Base-by-base conservation (phyloP, 2,888 invertebrate species). In the Dolichopus griseipennis region DNA sequence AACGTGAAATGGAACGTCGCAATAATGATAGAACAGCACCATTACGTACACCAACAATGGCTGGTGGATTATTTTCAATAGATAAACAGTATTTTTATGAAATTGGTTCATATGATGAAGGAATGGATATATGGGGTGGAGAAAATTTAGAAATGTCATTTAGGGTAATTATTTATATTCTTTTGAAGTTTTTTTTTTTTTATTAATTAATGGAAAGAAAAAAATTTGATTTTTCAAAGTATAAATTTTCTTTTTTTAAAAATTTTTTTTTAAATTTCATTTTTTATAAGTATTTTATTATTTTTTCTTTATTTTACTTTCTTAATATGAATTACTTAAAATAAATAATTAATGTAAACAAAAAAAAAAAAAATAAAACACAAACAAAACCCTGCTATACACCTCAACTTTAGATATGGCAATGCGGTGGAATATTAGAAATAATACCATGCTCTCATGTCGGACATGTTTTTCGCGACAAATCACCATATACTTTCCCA, bases 71-170 rank as follows among this genome's bases (percentile, higher is more conserved):
- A 61, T 93, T 93, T 80, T 92, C 97, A 66, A 97, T 98, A 71
- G 95, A 97, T 80, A 89, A 90, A 78, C 93, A 96, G 33, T 99
- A 96, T 83, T 99, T 99, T 85, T 95, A 97, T 83, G 93, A 97
- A 83, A 86, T 99, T 71, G 99, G 99, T 67, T 91, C 97, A 68
- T 99, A 99, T 81, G 99, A 99, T 81, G 91, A 96, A 83, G 98
- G 98, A 75, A 98, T 99, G 98, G 96, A 98, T 82, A 97, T 99
- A 76, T 99, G 98, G 98, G 99, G 98, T 66, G 82, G 83, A 70
- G 83, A 83, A 75, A 83, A 83, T 77, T 78, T 83, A 69, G 83
- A 83, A 76, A 83, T 83, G 83, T 83, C 83, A 66, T 83, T 83
- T 73, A 76, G 83, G 78, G 83, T 83, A 78, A 81, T 80, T 74